Evolutionary conservation across 2,113 vertebrate species (phyloP), one percentile per base, ranked within the genome.

Genomic region (Ursus arctos): DNA sequence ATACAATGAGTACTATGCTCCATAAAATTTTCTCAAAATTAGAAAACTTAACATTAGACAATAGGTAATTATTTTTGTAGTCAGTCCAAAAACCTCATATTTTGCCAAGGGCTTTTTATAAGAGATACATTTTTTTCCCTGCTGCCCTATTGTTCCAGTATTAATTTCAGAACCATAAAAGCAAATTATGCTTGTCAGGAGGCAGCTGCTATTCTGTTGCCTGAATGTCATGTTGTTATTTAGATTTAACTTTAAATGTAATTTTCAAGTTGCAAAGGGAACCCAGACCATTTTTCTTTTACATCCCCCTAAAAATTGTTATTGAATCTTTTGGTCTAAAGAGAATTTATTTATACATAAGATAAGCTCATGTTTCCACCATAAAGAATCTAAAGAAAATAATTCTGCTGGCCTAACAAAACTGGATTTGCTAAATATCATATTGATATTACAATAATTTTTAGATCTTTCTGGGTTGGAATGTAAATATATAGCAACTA

Each of bases 171-270:
- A 96, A 74, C 14, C n/a, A 82, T 49, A 94, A 81, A 88, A 93
- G 16, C 49, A 86, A 94, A 98, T 97, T 90, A 80, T 77, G 11
- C 67, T 94, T 95, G 49, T 96, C 72, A 72, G 43, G 51, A 85
- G 49, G 33, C 8, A 92, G 22, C 22, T 97, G 36, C 67, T 97
- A 18, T 47, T 72, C 33, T 94, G 31, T 51, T 93, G 13, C 82
- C 85, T 96, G 92, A 95, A 92, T 97, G 86, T 96, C n/a, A 33
- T n/a, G 89, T 91, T 97, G 96, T 77, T 95, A 16, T 85, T 97
- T 97, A 85, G 65, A 92, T 43, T 92, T 49, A 90, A 47, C 13
- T 81, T 31, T 88, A 86, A 83, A 49, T 80, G 40, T 49, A 85
- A 97, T 97, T 95, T 95, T 88, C 49, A 63, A 93, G 26, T 72